A percentile compares a stretch with the other conserved stretches of the same genome.
Conservation (phyloP, 2,888 invertebrate species). For the Chorisops tibialis region DNA sequence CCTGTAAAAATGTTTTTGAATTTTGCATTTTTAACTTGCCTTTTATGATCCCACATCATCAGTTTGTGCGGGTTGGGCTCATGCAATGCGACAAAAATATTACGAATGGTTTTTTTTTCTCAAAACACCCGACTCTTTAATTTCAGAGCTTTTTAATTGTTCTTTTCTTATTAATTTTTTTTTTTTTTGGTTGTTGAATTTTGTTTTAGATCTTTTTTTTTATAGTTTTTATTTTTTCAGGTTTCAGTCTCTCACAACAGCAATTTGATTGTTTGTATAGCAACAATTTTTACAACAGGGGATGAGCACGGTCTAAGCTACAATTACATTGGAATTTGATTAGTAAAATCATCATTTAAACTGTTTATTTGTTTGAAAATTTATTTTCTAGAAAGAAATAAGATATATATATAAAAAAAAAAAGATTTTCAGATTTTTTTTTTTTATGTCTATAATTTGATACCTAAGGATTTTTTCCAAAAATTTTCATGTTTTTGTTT, state of each 20-base stretch:
- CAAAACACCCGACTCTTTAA: background rate
- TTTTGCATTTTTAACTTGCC: constrained; percentile 30
- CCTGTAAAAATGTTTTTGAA: constrained; percentile 24
- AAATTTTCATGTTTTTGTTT: constrained; percentile 5
- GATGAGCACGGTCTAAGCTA: constrained; percentile 34
- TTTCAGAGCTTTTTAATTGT: background rate
- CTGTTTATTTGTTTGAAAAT: constrained; percentile 3
- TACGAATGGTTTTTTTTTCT: background rate
- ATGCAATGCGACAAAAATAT: background rate
- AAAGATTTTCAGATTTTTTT: background rate
- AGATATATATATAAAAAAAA: constrained; percentile 7
- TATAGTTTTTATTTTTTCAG: constrained; percentile 16
- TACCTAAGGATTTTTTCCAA: background rate
- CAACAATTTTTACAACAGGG: constrained; percentile 28
- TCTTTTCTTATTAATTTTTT: background rate
- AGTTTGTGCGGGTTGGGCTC: constrained; percentile 8
- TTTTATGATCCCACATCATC: constrained; percentile 29
- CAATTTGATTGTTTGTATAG: constrained; percentile 30
- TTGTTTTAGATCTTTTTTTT: background rate
- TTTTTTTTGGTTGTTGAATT: background rate
- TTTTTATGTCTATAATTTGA: background rate
- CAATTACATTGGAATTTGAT: constrained; percentile 34
- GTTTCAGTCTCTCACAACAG: constrained; percentile 32
- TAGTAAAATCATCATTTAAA: constrained; percentile 22
- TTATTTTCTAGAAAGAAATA: background rate